Base-by-base conservation (phyloP, 2,888 invertebrate genomes). In the Balanococcus diminutus region DNA sequence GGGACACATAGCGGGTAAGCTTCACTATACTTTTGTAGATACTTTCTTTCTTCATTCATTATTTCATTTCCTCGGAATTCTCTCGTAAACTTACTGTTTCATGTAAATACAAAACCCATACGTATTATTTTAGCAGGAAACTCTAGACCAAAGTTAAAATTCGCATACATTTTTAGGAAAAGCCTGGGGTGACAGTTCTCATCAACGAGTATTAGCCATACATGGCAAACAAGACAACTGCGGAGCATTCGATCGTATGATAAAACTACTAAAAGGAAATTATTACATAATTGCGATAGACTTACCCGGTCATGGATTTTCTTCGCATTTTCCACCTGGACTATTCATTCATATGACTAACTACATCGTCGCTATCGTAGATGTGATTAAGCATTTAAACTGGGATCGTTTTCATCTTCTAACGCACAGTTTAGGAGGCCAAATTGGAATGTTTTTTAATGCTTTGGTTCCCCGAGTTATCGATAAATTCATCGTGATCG, bases 371-470 rank as follows among this genome's bases (percentile, higher is more conserved):
- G 82, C 88, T 2, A 36, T 90, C 1, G 88, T 88, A 85, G 87
- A 89, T 86, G 88, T 90, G 6, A 87, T 90, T 0, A 88, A 89
- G n/a, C 88, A 89, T 87, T 89, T 91, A n/a, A 88, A 89, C 32
- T 90, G 90, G 90, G 87, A 88, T 3, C 88, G 88, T 82, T 89
- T 90, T 84, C 88, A 88, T 14, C 88, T 88, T 42, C 87, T 90
- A 36, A 90, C 90, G 1, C 90, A 90, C 87, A 90, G 90, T 87
- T 87, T 91, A 89, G 92, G 92, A 19, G 91, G 90, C 11, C 89
- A 89, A 46, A 87, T 90, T 11, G 88, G 89, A 6, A 79, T 87
- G 1, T 87, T 88, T 36, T 88, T 88, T 75, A 82, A 88, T 5
- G 87, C 88, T 6, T 19, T 89, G 6, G 89, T 88, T 86, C 89